These are phyloP conservation scores for Diabrotica virgifera DNA, from an alignment of 1,140 invertebrate genomes.

Conservation along the genomic window DNA sequence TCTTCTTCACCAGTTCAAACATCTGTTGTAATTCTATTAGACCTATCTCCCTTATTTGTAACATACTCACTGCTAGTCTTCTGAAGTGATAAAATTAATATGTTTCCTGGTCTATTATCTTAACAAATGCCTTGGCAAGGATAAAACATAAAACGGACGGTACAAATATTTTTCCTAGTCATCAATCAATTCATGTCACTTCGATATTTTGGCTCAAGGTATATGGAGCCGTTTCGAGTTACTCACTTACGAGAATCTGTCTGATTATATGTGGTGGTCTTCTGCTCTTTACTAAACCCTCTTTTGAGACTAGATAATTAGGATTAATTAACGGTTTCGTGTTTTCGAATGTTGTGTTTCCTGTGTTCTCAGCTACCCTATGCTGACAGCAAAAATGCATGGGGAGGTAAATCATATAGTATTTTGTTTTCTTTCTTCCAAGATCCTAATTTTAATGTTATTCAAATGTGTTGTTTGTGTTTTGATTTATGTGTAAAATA, in stretches of 20 bases:
- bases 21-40: too few species aligned
- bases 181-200: slow-evolving; percentile 3
- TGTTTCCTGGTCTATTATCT: too few species aligned
- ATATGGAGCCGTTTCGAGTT: neutral
- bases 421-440: too few species aligned
- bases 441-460: too few species aligned
- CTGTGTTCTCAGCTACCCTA: neutral
- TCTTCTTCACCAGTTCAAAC: too few species aligned
- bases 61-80: too few species aligned
- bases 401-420: neutral
- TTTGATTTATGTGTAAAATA: too few species aligned
- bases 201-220: neutral
- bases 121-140: too few species aligned
- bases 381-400: neutral
- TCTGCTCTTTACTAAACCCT: neutral
- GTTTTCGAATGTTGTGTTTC: neutral
- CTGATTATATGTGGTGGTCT: neutral
- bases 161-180: neutral
- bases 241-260: neutral
- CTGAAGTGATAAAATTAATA: too few species aligned
- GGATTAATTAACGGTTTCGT: slow-evolving; percentile 1
- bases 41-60: too few species aligned
- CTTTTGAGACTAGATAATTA: neutral
- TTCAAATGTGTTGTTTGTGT: too few species aligned
- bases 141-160: neutral